Conservation (phyloP, 2,888 invertebrate genomes). For the Lagria hirta region DNA sequence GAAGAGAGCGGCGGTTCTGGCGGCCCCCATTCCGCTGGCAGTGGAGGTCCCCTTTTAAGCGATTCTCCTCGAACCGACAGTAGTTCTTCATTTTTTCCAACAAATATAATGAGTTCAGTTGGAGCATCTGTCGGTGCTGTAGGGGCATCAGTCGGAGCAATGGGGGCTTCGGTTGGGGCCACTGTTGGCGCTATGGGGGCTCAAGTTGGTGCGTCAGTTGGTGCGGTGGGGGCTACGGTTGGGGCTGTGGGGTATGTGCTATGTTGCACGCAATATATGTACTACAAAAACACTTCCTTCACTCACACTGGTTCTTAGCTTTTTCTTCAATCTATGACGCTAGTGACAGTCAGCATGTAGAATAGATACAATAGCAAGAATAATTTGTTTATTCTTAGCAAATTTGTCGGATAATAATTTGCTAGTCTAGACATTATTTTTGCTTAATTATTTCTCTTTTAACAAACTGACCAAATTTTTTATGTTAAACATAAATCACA, state of each 20-base stretch:
- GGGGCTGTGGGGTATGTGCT: constrained; percentile 50
- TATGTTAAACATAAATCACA: constrained; percentile 6
- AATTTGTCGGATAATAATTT: no score
- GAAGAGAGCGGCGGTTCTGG: constrained; percentile 76
- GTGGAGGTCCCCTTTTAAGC: constrained; percentile 63
- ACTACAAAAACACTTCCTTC: constrained; percentile 21
- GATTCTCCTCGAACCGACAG: constrained; percentile 59
- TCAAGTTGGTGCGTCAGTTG: constrained; percentile 46
- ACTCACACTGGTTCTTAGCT: constrained; percentile 19
- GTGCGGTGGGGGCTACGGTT: constrained; percentile 46
- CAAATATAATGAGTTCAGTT: constrained; percentile 52
- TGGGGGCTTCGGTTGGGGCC: constrained; percentile 46
- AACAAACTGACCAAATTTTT: no score
- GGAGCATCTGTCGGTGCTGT: constrained; percentile 52
- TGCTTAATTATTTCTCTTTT: constrained; percentile 9
- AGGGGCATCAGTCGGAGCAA: constrained; percentile 47
- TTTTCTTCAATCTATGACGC: no score
- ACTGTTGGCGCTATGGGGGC: constrained; percentile 50
- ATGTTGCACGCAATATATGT: constrained; percentile 23
- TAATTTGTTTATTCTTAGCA: no score
- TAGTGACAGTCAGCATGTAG: no score
- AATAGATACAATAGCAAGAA: no score
- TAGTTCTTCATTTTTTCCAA: constrained; percentile 50
- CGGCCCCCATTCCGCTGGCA: constrained; percentile 49
- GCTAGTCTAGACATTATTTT: background rate